phyloP scores from a whole-genome alignment of 2,888 invertebrate genomes.

The Lasioglossum figueresi region DNA sequence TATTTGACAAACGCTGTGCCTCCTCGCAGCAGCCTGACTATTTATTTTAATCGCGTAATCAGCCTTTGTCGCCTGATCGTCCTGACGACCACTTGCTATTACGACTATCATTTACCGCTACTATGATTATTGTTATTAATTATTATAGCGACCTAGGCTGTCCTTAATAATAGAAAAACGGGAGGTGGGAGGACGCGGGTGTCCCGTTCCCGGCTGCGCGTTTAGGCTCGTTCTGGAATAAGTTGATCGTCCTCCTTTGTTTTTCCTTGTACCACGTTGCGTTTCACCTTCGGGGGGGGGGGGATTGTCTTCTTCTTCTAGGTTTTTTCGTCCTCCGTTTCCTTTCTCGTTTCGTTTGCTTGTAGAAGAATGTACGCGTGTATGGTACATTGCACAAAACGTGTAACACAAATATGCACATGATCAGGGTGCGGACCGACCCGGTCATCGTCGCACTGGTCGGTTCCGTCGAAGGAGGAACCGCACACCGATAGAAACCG shows the following conservation, averaged over 20 bases:
- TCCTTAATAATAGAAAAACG: constrained; percentile 28
- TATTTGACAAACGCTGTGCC: constrained; percentile 69
- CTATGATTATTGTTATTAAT: constrained; percentile 43
- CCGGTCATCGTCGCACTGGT: not conserved
- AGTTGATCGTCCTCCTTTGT: constrained; percentile 11
- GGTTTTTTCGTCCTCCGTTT: constrained; percentile 18
- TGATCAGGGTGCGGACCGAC: not conserved
- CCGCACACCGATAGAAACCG: constrained; percentile 2
- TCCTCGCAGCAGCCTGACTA: constrained; percentile 67
- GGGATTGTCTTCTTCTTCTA: not conserved
- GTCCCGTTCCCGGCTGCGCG: not conserved
- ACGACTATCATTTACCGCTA: constrained; percentile 52
- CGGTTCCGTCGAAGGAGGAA: not conserved
- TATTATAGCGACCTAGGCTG: constrained; percentile 52
- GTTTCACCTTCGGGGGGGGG: not conserved
- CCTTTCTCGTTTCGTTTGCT: constrained; percentile 36
- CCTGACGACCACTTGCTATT: constrained; percentile 43
- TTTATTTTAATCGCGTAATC: constrained; percentile 65
- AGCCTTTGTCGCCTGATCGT: constrained; percentile 33
- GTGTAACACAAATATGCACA: constrained; percentile 8
- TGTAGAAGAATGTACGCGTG: constrained; percentile 51
- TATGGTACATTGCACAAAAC: constrained; percentile 59
- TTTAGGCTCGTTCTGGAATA: constrained; percentile 23
- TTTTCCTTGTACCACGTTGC: not conserved
- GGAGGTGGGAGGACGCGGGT: not conserved